Conservation (phyloP, 2,113 vertebrate species). For the Mohoua ochrocephala region DNA sequence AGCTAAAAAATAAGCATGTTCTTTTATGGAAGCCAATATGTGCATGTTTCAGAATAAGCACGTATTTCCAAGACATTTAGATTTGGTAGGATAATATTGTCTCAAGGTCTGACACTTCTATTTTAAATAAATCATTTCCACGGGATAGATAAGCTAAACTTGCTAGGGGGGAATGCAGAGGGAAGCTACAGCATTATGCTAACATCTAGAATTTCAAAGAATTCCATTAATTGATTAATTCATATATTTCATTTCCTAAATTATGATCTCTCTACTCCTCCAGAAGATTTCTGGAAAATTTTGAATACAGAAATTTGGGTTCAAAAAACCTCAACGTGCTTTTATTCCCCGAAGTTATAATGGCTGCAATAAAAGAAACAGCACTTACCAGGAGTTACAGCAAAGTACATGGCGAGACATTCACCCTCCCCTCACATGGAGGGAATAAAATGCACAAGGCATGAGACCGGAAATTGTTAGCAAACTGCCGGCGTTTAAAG, state of each 20-base stretch:
- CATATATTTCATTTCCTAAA: not conserved
- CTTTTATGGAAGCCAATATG: not conserved
- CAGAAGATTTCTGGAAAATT: not conserved
- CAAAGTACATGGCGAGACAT: not conserved
- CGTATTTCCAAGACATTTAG: not conserved
- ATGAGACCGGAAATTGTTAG: conserved; percentile 30
- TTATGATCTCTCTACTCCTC: not conserved
- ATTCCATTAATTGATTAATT: not conserved
- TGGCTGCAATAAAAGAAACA: not conserved
- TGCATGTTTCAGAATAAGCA: not conserved
- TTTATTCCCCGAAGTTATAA: not conserved
- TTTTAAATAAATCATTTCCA: conserved; percentile 6
- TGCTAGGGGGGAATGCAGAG: not conserved
- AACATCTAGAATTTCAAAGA: not conserved
- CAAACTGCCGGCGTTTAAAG: conserved; percentile 42
- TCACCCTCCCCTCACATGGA: not conserved
- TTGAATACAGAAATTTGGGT: not conserved
- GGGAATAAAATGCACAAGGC: conserved; percentile 15
- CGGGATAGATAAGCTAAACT: not conserved
- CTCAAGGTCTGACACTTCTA: conserved; percentile 4
- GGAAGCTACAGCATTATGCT: not conserved
- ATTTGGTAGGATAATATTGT: conserved; percentile 20
- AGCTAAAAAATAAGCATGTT: not conserved
- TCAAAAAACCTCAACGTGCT: not conserved
- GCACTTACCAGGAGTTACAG: not conserved